Evolutionary conservation across 2,113 vertebrate genomes (phyloP).

Genomic region (Phylloscopus trochiloides): DNA sequence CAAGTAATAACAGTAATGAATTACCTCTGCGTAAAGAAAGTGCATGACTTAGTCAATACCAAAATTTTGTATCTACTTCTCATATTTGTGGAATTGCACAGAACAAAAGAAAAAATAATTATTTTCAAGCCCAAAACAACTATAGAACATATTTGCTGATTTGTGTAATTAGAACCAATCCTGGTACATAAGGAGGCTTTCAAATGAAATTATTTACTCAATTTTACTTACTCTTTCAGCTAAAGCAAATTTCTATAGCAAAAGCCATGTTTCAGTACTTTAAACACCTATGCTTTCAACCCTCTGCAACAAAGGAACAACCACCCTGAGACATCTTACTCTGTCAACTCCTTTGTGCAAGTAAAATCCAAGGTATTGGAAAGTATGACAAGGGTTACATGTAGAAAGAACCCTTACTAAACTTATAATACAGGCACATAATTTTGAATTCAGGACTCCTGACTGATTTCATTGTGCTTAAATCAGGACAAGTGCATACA

Average conservation of each 20-base stretch:
- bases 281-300: background rate
- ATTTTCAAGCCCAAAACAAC: background rate
- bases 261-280: background rate
- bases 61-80: background rate
- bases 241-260: background rate
- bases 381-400: background rate
- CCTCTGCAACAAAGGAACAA: background rate
- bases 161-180: background rate
- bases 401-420: background rate
- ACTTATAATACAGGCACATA: background rate
- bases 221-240: background rate
- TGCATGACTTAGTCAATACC: background rate
- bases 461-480: background rate
- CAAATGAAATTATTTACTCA: background rate
- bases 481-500: background rate
- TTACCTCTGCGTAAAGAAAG: background rate
- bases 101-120: background rate
- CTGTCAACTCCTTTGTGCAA: background rate
- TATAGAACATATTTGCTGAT: background rate
- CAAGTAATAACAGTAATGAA: background rate
- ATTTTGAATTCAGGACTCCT: background rate
- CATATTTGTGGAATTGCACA: background rate
- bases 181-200: background rate
- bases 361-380: background rate
- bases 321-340: background rate